Evolutionary conservation across 2,113 vertebrate species (phyloP).

Genomic region (Theristicus caerulescens): DNA sequence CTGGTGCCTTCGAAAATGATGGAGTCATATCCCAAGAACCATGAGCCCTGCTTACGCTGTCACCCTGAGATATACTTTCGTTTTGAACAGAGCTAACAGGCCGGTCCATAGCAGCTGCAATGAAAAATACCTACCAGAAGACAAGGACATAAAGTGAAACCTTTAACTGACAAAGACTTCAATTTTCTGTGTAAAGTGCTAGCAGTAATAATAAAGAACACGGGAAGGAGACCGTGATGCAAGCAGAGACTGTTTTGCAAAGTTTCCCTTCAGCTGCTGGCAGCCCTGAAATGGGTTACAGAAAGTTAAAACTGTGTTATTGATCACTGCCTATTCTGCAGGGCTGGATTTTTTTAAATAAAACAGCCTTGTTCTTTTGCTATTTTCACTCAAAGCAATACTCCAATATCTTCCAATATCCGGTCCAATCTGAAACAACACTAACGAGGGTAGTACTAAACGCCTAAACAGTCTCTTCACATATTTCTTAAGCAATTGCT

Average conservation of each 20-base stretch:
- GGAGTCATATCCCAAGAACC: neutral
- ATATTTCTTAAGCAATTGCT: neutral
- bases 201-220: neutral
- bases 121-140: neutral
- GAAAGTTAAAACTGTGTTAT: neutral
- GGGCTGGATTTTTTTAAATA: neutral
- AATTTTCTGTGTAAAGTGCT: neutral
- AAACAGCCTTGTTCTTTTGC: neutral
- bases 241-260: neutral
- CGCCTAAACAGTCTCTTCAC: neutral
- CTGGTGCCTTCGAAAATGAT: neutral
- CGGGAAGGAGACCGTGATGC: neutral
- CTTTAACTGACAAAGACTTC: neutral
- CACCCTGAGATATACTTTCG: neutral
- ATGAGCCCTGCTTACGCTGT: neutral
- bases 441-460: neutral
- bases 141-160: neutral
- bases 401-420: neutral
- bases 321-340: neutral
- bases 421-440: neutral
- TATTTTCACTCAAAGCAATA: neutral
- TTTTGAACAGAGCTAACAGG: neutral
- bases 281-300: neutral
- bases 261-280: conserved; percentile 18
- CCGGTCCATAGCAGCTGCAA: neutral